Percentiles rank a stretch among this genome's conserved stretches.
These are phyloP conservation scores for Zhuqinia jingwanae DNA, from an alignment of 2,888 invertebrate genomes.

Conservation along the genomic window DNA sequence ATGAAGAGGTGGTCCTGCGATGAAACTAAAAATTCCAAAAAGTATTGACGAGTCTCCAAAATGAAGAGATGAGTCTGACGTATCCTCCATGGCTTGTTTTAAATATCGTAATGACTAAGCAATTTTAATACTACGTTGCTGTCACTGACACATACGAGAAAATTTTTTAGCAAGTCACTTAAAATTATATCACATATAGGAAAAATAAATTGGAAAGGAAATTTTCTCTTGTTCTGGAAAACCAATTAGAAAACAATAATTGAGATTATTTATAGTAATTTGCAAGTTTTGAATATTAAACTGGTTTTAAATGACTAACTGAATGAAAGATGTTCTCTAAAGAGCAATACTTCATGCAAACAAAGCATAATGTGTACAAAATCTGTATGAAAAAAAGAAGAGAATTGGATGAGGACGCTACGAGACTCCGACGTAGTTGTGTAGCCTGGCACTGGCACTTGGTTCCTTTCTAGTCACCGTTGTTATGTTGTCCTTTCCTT, in stretches of 20 bases:
- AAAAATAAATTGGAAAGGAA: too few species aligned
- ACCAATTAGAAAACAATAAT: neutral
- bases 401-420: constrained; percentile 18
- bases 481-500: constrained; percentile 14
- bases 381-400: constrained; percentile 28
- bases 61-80: neutral
- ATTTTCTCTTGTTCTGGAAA: neutral
- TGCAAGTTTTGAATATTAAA: constrained; percentile 1
- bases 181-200: too few species aligned
- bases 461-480: constrained; percentile 26
- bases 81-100: constrained; percentile 31
- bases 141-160: constrained; percentile 18
- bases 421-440: constrained; percentile 25
- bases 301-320: neutral
- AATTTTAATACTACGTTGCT: neutral
- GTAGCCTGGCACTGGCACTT: constrained; percentile 60
- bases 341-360: constrained; percentile 21
- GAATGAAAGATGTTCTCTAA: neutral
- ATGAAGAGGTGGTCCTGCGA: constrained; percentile 21
- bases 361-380: constrained; percentile 26
- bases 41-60: constrained; percentile 47
- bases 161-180: too few species aligned
- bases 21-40: constrained; percentile 42
- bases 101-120: neutral
- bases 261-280: neutral